Base-by-base conservation (phyloP, 2,888 invertebrate species). In the Aleiodes alternator region DNA sequence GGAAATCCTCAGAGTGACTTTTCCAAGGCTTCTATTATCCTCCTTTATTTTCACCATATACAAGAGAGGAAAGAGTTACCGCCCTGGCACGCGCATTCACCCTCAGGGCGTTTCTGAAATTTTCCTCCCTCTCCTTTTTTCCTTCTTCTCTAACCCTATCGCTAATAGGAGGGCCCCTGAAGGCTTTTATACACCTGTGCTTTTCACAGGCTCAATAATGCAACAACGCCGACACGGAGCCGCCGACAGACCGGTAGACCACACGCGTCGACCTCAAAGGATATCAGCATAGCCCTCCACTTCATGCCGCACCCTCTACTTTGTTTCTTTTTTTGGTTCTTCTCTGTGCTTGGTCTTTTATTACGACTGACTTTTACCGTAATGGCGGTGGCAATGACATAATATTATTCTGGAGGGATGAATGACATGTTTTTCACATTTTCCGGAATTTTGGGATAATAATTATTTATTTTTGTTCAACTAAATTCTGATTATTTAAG, bases 141-240 rank as follows among this genome's bases (percentile, higher is more conserved):
- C 50, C 23, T 23, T 23, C 23, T 23, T 23, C 23, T 73, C 59
- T 72, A 55, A 34, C 57, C 43, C 48, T 38, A 76, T 70, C 78
- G 78, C 79, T 79, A 80, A 80, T 80, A 81, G 77, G 76, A 72
- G 76, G 66, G 77, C 72, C 77, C 74, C 72, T 23, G 72, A 57
- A 79, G 81, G 82, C 84, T 76, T 76, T 76, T 51, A 43, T 72
- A 69, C 88, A 88, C 88, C 88, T 88, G 88, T 83, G 81, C 80
- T 83, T 83, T 88, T 88, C 88, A 83, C 88, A 88, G 86, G 85
- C 87, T 88, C 86, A 88, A 88, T 88, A 88, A 88, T 88, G 87
- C 87, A 88, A 79, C 73, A 75, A 76, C 78, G 70, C 78, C 71
- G 77, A 79, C 76, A 72, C 78, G 78, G 78, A 80, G 79, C 76